A percentile compares a stretch with the other conserved stretches of the same genome.
Evolutionary conservation across 2,888 invertebrate species (phyloP).

Genomic region (Stomorhina lunata): DNA sequence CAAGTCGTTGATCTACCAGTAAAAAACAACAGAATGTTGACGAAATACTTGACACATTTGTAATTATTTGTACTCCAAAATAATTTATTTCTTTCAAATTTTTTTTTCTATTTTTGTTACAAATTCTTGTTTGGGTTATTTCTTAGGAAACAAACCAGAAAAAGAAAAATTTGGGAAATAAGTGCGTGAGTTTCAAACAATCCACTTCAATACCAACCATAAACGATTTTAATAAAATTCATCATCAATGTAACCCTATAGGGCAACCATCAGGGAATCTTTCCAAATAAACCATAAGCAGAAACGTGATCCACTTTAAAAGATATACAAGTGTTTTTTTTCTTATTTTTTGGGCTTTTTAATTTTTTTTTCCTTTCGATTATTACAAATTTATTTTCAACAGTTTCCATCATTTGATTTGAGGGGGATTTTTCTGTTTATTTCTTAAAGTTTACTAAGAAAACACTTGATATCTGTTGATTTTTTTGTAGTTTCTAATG

Average conservation of each 20-base stretch:
- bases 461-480: constrained; percentile 44
- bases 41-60: constrained; percentile 59
- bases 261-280: constrained; percentile 18
- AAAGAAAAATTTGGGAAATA: neutral
- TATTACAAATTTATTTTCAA: neutral
- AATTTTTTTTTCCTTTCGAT: neutral
- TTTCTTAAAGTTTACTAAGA: constrained; percentile 30
- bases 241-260: neutral
- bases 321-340: constrained; percentile 52
- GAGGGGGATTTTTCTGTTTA: neutral
- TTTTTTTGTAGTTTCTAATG: constrained; percentile 23
- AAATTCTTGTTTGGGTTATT: constrained; percentile 3
- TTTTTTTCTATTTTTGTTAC: neutral
- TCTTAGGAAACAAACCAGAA: constrained; percentile 17
- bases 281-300: constrained; percentile 1
- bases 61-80: constrained; percentile 43
- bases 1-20: neutral
- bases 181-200: neutral
- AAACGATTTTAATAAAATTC: neutral
- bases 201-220: neutral
- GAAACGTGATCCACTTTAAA: constrained; percentile 49
- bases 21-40: constrained; percentile 47
- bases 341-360: neutral
- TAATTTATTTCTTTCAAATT: constrained; percentile 12
- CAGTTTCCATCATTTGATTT: neutral